These are phyloP conservation scores for Leptinotarsa juncta DNA, from an alignment of 2,888 invertebrate species.

Conservation along the genomic window DNA sequence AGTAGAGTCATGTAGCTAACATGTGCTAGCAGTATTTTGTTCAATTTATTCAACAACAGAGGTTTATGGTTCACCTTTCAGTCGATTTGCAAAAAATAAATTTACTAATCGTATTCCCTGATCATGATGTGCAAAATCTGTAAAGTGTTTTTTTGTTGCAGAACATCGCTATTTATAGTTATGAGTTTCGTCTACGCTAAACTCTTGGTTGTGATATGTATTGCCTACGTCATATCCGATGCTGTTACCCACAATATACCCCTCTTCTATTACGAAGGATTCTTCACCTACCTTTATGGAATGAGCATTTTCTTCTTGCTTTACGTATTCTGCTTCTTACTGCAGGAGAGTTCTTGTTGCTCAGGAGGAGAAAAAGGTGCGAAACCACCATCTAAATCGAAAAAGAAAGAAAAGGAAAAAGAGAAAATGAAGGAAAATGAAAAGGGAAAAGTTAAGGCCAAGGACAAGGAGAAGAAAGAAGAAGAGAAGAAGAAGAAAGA, in stretches of 20 bases:
- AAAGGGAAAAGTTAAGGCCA: conserved; percentile 65
- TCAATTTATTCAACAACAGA: too few species aligned
- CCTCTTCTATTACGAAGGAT: conserved; percentile 93
- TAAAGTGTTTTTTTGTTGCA: conserved; percentile 66
- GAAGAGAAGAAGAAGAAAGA: conserved; percentile 55
- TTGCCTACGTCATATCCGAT: conserved; percentile 94
- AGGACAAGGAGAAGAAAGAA: conserved; percentile 69
- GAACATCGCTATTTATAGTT: conserved; percentile 94
- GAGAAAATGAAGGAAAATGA: conserved; percentile 70
- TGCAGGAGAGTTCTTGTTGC: conserved; percentile 91
- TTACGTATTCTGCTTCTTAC: conserved; percentile 94
- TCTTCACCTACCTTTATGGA: conserved; percentile 94
- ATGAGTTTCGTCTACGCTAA: conserved; percentile 97
- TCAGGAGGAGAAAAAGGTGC: conserved; percentile 72
- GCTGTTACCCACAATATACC: conserved; percentile 93
- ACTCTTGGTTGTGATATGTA: conserved; percentile 91
- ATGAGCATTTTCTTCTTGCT: conserved; percentile 92
- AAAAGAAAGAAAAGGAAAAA: conserved; percentile 69
- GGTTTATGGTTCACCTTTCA: too few species aligned
- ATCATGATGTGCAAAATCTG: neutral
- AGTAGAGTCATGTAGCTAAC: too few species aligned
- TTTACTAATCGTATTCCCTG: neutral
- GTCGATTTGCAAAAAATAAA: neutral
- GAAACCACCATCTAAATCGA: conserved; percentile 62
- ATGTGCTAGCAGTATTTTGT: too few species aligned